phyloP scores from a whole-genome alignment of 2,888 invertebrate genomes.

The Uropetala carovei region DNA sequence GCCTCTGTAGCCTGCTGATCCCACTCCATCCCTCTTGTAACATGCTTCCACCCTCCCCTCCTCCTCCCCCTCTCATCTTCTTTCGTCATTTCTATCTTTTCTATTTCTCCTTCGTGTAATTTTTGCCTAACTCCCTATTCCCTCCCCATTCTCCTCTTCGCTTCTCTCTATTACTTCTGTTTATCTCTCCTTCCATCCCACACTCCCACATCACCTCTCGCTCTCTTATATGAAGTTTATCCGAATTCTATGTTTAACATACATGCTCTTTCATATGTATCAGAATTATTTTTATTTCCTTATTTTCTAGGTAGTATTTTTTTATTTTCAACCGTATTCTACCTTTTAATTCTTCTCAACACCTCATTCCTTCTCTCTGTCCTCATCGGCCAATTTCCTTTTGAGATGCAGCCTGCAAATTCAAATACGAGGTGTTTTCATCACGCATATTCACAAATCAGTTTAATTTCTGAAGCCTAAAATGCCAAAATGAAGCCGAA shows the following conservation, averaged over 20 bases:
- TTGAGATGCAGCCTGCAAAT: no score
- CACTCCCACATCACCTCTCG: neutral
- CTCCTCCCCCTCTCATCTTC: neutral
- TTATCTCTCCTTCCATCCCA: neutral
- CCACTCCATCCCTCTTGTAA: neutral
- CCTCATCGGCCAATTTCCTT: no score
- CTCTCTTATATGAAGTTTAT: no score
- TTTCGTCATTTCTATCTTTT: neutral
- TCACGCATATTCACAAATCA: no score
- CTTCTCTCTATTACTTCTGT: neutral
- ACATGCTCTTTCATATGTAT: no score
- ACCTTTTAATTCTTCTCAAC: neutral
- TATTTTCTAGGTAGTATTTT: no score
- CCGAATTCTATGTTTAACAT: no score
- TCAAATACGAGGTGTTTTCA: no score
- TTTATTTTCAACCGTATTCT: neutral
- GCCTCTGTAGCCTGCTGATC: neutral
- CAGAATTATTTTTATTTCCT: no score
- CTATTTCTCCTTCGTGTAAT: no score
- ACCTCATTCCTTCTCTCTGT: neutral
- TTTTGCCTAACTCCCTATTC: neutral
- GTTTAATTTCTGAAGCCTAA: no score
- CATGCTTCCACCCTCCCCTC: neutral
- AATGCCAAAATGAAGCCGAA: no score
- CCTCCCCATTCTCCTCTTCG: neutral